Conservation (phyloP, 2,797 vertebrate genomes). For the Bovichtus variegatus region DNA sequence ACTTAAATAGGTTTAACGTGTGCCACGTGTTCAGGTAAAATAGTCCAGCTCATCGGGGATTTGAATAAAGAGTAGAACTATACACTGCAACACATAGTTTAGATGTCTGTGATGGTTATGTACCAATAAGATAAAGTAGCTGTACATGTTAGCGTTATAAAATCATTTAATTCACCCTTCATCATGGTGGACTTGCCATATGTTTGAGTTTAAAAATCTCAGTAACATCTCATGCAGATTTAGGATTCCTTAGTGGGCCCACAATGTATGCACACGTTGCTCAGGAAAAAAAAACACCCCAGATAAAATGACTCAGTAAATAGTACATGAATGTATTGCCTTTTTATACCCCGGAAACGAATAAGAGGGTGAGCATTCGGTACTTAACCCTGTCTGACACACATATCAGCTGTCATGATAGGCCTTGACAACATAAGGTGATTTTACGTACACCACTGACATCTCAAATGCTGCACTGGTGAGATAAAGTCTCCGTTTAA, state of each 20-base stretch:
- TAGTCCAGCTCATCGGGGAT: constrained; percentile 5
- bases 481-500: constrained; percentile 66
- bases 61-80: constrained; percentile 3
- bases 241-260: not conserved
- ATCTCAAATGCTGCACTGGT: constrained; percentile 49
- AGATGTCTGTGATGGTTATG: not conserved
- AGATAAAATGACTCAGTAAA: not conserved
- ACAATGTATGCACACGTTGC: not conserved
- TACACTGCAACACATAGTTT: not conserved
- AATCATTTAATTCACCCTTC: not conserved
- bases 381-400: constrained; percentile 40
- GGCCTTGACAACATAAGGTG: constrained; percentile 36
- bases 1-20: constrained; percentile 4
- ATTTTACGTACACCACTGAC: constrained; percentile 44
- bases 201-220: not conserved
- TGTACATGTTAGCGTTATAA: not conserved
- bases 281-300: constrained; percentile 5
- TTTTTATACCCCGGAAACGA: constrained; percentile 2
- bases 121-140: not conserved
- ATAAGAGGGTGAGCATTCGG: constrained; percentile 18
- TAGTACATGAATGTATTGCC: not conserved
- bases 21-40: not conserved
- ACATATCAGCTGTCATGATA: constrained; percentile 40
- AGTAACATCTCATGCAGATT: not conserved
- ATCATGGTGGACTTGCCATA: not conserved